phyloP scores from a whole-genome alignment of 2,797 vertebrate genomes.

The Sebastes taczanowskii region DNA sequence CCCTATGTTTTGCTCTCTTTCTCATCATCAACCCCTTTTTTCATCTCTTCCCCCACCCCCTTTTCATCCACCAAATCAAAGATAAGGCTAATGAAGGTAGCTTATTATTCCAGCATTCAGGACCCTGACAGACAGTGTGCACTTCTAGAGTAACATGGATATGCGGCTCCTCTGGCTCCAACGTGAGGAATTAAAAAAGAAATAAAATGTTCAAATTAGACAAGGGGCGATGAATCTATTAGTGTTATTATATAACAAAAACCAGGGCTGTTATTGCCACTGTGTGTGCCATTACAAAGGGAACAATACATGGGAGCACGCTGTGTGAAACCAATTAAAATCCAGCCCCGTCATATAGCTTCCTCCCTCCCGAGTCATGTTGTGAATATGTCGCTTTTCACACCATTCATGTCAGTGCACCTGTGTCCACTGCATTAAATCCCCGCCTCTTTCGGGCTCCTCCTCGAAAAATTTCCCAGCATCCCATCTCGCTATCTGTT shows the following conservation, averaged over 20 bases:
- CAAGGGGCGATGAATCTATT: constrained; percentile 71
- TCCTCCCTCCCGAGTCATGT: constrained; percentile 65
- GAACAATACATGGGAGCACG: constrained; percentile 71
- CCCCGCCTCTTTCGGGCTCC: constrained; percentile 36
- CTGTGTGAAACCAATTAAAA: constrained; percentile 80
- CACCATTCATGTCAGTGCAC: constrained; percentile 68
- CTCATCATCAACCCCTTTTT: constrained; percentile 52
- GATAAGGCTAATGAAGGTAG: constrained; percentile 73
- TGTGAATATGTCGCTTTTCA: constrained; percentile 66
- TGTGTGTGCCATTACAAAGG: constrained; percentile 72
- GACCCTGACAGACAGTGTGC: constrained; percentile 36
- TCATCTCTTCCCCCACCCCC: background rate
- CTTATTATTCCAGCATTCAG: constrained; percentile 53
- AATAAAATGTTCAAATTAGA: constrained; percentile 61
- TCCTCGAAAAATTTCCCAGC: constrained; percentile 62
- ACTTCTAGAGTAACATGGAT: constrained; percentile 21
- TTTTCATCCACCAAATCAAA: constrained; percentile 59
- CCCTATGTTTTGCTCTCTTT: constrained; percentile 53
- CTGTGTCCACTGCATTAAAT: constrained; percentile 68
- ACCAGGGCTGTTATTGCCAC: constrained; percentile 61
- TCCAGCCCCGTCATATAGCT: constrained; percentile 71
- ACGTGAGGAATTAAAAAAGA: constrained; percentile 22
- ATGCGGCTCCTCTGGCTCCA: constrained; percentile 15
- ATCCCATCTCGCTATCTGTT: constrained; percentile 53
- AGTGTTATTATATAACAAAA: constrained; percentile 77